Evolutionary conservation across 2,888 invertebrate species (phyloP), one percentile per base, ranked within the genome.

Genomic region (Cybosia mesomella): DNA sequence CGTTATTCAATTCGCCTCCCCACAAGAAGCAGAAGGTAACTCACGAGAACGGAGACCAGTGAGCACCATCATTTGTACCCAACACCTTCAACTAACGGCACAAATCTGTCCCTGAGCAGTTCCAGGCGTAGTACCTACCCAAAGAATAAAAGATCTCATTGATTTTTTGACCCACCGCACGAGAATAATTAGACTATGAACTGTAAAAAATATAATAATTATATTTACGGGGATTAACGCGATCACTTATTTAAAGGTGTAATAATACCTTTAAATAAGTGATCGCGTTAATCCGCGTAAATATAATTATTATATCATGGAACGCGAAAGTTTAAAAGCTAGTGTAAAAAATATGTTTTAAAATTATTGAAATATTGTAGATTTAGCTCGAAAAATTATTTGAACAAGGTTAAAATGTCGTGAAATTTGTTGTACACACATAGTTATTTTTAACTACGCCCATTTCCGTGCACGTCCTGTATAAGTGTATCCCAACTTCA

Each of bases 41-140:
- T 0, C 90, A 91, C 54, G 84, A 83, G 24, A 94, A 93, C 66
- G 93, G 93, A 15, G 88, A 90, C 75, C 85, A 93, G 74, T 92
- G 84, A 87, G 13, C 34, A 11, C n/a, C 28, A 34, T 36, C 24
- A 21, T 28, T 4, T n/a, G 13, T 13, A 54, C 15, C 58, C 18
- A 5, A 64, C 67, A 66, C 43, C 53, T 18, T 34, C 59, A 60
- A 53, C 21, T 34, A 64, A 32, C 64, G 58, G 81, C 78, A 79
- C 81, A 81, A 79, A 81, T 64, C 58, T 79, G 70, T 66, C 69
- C 64, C 66, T 7, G 67, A 69, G 65, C 75, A 72, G 58, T 54
- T 49, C 24, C n/a, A 36, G 58, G 53, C 61, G 57, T 65, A 58
- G 65, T 22, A 28, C 49, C n/a, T 22, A 36, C 34, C 61, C 39